A percentile compares a stretch with the other conserved stretches of the same genome.
Conservation (phyloP, 2,797 vertebrate genomes). For the Anguilla pacifica region DNA sequence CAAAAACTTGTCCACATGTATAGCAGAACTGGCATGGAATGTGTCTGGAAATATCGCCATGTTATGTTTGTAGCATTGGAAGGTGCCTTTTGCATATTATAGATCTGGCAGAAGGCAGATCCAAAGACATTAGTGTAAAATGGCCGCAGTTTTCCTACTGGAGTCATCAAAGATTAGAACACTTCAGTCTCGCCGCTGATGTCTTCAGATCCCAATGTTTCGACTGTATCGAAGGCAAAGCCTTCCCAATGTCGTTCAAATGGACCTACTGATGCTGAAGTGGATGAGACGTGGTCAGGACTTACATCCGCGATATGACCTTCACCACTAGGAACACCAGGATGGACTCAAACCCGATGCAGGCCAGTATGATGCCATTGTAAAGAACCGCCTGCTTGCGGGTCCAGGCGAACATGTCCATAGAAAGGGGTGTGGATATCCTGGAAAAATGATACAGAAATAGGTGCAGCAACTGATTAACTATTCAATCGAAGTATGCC, state of each 20-base stretch:
- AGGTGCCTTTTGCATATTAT: too few relatives aligned
- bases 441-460: constrained; percentile 61
- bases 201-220: not conserved
- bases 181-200: not conserved
- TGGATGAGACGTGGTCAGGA: not conserved
- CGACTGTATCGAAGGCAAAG: not conserved
- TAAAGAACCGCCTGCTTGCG: constrained; percentile 88
- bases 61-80: too few relatives aligned
- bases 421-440: constrained; percentile 89
- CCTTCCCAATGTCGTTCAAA: not conserved
- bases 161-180: not conserved
- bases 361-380: constrained; percentile 88
- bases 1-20: too few relatives aligned
- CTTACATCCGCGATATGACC: constrained; percentile 80
- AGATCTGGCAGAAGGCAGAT: too few relatives aligned
- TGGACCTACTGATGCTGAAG: not conserved
- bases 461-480: not conserved
- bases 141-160: not conserved
- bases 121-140: too few relatives aligned
- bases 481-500: not conserved
- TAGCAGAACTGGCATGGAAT: too few relatives aligned
- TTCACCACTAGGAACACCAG: constrained; percentile 86
- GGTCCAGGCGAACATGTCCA: constrained; percentile 99
- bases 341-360: constrained; percentile 88
- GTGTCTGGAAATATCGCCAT: too few relatives aligned